phyloP scores from a whole-genome alignment of 1,140 invertebrate genomes.

The Cydia strobilella region DNA sequence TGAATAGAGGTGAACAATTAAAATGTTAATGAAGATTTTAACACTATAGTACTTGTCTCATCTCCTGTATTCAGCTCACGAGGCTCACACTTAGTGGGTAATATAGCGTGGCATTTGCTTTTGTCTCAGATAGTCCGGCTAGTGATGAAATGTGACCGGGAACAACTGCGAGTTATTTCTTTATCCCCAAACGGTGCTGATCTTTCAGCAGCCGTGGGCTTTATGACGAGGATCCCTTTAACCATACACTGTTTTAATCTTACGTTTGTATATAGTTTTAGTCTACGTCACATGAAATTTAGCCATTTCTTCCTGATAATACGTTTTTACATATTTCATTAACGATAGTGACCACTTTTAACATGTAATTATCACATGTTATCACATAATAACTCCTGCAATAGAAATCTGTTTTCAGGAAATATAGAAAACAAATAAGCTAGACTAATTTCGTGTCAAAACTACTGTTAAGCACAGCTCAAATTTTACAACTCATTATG shows the following conservation, averaged over 20 bases:
- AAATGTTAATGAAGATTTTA: constrained; percentile 74
- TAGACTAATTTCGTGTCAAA: background rate
- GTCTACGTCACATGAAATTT: no score
- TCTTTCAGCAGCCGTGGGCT: background rate
- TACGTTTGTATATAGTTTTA: no score
- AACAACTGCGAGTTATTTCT: constrained; percentile 45
- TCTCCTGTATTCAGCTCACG: constrained; percentile 67
- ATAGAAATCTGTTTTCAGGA: background rate
- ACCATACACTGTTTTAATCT: no score
- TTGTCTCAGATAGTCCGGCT: constrained; percentile 51
- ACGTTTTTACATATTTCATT: no score
- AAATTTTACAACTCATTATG: constrained; percentile 11
- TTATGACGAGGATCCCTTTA: no score
- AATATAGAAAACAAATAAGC: background rate
- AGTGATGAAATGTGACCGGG: constrained; percentile 54
- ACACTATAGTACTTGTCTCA: constrained; percentile 54
- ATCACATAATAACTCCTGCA: no score
- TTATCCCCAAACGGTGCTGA: constrained; percentile 33
- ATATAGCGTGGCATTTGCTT: constrained; percentile 56
- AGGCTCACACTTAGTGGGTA: constrained; percentile 59
- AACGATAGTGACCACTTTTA: no score
- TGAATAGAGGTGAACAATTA: constrained; percentile 74
- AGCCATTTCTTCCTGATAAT: no score
- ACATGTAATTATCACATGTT: no score
- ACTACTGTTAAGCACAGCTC: background rate